Percentiles rank a stretch among this genome's conserved stretches.
Conservation (phyloP, 2,888 invertebrate species). For the Argyresthia goedartella region DNA sequence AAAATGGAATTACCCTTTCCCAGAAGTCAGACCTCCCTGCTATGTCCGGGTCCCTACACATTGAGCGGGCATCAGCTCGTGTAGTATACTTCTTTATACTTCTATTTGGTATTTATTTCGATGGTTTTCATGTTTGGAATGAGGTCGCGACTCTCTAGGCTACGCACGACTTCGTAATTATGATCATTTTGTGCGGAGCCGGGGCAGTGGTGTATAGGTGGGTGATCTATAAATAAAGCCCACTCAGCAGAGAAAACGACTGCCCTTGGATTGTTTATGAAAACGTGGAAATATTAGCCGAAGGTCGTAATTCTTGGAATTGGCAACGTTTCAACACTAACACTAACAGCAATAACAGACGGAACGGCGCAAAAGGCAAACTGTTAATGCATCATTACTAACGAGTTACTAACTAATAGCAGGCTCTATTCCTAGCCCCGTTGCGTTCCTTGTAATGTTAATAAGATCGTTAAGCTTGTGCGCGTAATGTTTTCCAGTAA, state of each 20-base stretch:
- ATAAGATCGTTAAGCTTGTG: conserved; percentile 9
- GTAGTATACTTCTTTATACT: too few relatives aligned
- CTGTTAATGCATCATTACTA: conserved; percentile 41
- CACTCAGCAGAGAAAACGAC: neutral
- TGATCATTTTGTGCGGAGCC: too few relatives aligned
- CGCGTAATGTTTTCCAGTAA: conserved; percentile 4
- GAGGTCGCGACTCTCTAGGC: too few relatives aligned
- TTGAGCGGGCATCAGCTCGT: too few relatives aligned
- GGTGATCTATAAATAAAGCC: neutral
- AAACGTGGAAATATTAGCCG: conserved; percentile 59
- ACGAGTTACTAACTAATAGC: conserved; percentile 15
- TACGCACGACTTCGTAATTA: too few relatives aligned
- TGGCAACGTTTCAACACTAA: conserved; percentile 51
- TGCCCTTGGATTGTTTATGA: conserved; percentile 61
- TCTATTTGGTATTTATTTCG: too few relatives aligned
- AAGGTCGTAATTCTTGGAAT: conserved; percentile 55
- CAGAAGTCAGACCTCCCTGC: too few relatives aligned
- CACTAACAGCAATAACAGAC: conserved; percentile 4
- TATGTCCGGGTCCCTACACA: too few relatives aligned
- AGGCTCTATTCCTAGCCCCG: conserved; percentile 21
- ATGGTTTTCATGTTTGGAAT: too few relatives aligned
- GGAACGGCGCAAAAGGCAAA: conserved; percentile 29
- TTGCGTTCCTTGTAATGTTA: conserved; percentile 14
- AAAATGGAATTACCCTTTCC: too few relatives aligned
- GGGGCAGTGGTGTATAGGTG: neutral